Evolutionary conservation across 2,888 invertebrate genomes (phyloP), one percentile per base, ranked within the genome.

Genomic region (Syrphus vitripennis): DNA sequence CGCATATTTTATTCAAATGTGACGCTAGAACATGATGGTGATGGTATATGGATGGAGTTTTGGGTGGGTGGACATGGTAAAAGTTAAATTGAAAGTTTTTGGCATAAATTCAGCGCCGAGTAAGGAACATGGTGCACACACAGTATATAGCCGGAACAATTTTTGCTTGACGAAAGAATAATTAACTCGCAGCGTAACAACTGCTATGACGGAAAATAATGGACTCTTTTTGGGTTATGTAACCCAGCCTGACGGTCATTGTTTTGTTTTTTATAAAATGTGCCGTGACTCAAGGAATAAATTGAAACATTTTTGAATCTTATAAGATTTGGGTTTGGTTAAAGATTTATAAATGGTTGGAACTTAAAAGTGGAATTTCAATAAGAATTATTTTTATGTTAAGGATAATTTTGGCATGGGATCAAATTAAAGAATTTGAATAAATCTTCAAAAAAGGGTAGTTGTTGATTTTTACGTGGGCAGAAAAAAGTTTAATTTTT

Each of bases 1-100:
- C 61, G 86, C 77, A 86, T 86, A 86, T 86, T 86, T 86, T 86
- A 86, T 86, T 86, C 77, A 86, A 86, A 86, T 86, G 71, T 42
- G 61, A 14, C 10, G 14, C 37, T 4, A 37, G n/a, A 21, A 34
- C 14, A 53, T 34, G 26, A 9, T 3, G 10, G 0, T 21, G 31
- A n/a, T 4, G 37, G 53, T 16, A 16, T 12, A 40, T 48, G 26
- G 3, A 10, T 7, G 24, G 7, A 34, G 4, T 4, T 31, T 21
- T 2, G 26, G 48, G 57, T 2, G 26, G 48, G 57, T 37, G 40
- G 19, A 21, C 50, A 21, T 26, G 16, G 24, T 9, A 78, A 78
- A 83, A 82, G 57, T 82, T 82, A 65, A 82, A 71, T 77, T 40
- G 45, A 86, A 86, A 86, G 86, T 86, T 86, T 82, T 81, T 69